Evolutionary conservation across 2,797 vertebrate species (phyloP).

Genomic region (Diceros bicornis): DNA sequence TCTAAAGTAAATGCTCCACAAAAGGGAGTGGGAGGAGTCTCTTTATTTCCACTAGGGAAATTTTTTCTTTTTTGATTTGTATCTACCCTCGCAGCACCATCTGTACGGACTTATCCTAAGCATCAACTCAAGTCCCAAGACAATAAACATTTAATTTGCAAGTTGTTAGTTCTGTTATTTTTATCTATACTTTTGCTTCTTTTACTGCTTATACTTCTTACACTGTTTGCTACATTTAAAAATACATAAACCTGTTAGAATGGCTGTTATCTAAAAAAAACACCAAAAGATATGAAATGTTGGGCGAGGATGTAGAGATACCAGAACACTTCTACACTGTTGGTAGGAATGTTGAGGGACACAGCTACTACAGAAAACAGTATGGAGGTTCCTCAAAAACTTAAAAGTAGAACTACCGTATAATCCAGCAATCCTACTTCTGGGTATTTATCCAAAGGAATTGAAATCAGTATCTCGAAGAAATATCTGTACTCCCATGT

Average conservation of each 20-base stretch:
- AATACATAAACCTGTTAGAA: background rate
- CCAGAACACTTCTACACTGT: background rate
- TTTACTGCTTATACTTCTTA: background rate
- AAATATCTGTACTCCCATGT: background rate
- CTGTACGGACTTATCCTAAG: background rate
- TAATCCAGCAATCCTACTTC: background rate
- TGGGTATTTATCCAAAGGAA: background rate
- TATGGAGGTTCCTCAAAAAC: background rate
- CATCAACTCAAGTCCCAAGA: background rate
- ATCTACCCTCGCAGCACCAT: background rate
- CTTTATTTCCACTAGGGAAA: background rate
- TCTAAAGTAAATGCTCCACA: background rate
- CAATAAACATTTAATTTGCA: background rate
- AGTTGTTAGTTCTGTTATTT: background rate
- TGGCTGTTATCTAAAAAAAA: background rate
- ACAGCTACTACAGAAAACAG: background rate
- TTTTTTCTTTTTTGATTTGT: background rate
- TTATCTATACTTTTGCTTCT: background rate
- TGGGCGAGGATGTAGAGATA: background rate
- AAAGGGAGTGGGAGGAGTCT: background rate
- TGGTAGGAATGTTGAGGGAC: background rate
- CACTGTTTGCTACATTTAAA: background rate
- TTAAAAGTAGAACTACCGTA: background rate
- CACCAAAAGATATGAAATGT: background rate
- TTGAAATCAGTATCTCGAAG: background rate